These are phyloP conservation scores for Acestrorhynchus altus DNA, from an alignment of 2,797 vertebrate genomes.

Conservation along the genomic window DNA sequence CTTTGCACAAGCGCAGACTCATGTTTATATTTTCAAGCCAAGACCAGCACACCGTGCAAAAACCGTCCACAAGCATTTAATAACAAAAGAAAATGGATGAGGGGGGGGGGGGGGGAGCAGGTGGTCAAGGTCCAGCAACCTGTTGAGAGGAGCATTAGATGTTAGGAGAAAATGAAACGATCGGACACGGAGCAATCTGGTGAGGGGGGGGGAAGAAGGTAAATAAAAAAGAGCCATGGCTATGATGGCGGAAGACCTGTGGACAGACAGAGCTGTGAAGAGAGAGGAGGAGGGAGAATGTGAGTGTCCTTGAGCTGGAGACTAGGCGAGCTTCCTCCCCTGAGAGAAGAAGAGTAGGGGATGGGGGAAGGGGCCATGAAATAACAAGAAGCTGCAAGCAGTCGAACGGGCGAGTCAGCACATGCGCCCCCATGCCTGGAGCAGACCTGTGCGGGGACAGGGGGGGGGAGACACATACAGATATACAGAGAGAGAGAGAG, in stretches of 20 bases:
- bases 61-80: conserved; percentile 37
- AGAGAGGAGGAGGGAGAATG: conserved; percentile 7
- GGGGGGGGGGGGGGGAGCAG: conserved; percentile 66
- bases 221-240: conserved; percentile 13
- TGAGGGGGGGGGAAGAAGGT: not conserved
- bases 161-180: conserved; percentile 47
- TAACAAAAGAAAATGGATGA: not conserved
- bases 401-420: conserved; percentile 77
- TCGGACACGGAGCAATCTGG: conserved; percentile 29
- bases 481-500: not conserved
- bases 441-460: conserved; percentile 83
- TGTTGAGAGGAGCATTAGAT: conserved; percentile 52
- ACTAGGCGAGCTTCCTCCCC: conserved; percentile 67
- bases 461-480: conserved; percentile 66
- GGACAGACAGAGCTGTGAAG: conserved; percentile 57
- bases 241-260: conserved; percentile 68
- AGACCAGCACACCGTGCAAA: conserved; percentile 55
- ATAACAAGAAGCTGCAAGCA: conserved; percentile 74
- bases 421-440: conserved; percentile 98
- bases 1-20: conserved; percentile 45
- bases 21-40: conserved; percentile 51
- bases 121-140: conserved; percentile 46
- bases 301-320: conserved; percentile 41
- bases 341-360: conserved; percentile 58
- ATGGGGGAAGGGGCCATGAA: conserved; percentile 43